These are phyloP conservation scores for Cinclus cinclus DNA, from an alignment of 2,113 vertebrate genomes.

Conservation along the genomic window DNA sequence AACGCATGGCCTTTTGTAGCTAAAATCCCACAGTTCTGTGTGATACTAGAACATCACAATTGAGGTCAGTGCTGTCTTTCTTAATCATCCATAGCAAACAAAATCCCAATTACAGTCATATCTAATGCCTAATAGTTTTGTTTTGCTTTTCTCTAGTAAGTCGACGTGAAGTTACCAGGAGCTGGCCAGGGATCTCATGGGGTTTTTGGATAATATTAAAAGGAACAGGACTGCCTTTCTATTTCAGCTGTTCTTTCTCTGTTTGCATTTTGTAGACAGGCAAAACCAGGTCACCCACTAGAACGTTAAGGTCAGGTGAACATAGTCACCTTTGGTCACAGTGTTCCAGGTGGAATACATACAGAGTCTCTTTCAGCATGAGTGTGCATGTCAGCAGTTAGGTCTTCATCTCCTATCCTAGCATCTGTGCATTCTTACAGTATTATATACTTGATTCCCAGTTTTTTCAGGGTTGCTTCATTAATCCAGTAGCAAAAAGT, in stretches of 20 bases:
- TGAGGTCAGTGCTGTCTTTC: neutral
- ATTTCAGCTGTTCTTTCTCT: neutral
- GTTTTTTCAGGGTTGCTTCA: neutral
- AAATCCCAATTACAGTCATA: neutral
- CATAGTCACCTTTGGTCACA: neutral
- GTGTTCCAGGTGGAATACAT: neutral
- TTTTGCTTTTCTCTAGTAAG: neutral
- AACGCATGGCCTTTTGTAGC: neutral
- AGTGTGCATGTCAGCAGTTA: neutral
- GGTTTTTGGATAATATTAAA: neutral
- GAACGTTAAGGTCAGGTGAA: neutral
- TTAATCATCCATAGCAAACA: neutral
- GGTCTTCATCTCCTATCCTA: neutral
- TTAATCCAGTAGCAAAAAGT: neutral
- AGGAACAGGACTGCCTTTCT: neutral
- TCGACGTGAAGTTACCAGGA: neutral
- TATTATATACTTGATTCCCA: neutral
- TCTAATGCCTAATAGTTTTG: neutral
- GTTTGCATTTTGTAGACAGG: conserved; percentile 2
- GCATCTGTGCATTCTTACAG: neutral
- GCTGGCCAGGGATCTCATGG: neutral
- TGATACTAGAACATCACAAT: neutral
- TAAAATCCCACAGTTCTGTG: neutral
- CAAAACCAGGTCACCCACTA: conserved; percentile 20
- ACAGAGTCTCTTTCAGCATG: neutral